Percentiles rank a stretch among this genome's conserved stretches.
Conservation (phyloP, 1,140 invertebrate genomes). For the Listronotus bonariensis region DNA sequence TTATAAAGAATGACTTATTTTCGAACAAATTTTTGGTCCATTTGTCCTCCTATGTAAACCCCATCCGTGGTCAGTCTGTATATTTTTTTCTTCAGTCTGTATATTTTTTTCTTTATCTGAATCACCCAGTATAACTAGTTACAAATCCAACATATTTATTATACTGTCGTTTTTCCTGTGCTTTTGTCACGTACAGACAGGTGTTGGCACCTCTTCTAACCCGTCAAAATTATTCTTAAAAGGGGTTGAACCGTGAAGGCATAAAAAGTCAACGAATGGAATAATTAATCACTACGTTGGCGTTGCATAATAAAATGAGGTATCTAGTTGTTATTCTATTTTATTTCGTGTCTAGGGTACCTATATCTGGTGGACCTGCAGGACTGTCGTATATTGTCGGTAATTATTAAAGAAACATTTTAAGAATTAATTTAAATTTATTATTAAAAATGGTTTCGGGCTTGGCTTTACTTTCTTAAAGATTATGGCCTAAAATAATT, state of each 20-base stretch:
- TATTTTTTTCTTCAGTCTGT: too few relatives aligned
- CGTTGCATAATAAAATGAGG: slow-evolving; percentile 27
- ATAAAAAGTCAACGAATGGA: slow-evolving; percentile 27
- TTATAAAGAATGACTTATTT: too few relatives aligned
- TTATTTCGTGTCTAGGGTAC: slow-evolving; percentile 19
- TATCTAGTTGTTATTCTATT: slow-evolving; percentile 28
- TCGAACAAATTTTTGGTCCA: too few relatives aligned
- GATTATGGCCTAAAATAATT: too few relatives aligned
- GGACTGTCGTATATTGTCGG: slow-evolving; percentile 7
- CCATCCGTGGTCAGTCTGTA: too few relatives aligned
- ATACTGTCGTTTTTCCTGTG: too few relatives aligned
- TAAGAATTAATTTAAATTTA: too few relatives aligned
- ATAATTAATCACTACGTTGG: slow-evolving; percentile 35
- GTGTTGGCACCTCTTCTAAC: slow-evolving; percentile 29
- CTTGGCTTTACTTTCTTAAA: too few relatives aligned
- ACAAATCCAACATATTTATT: too few relatives aligned
- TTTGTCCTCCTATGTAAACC: too few relatives aligned
- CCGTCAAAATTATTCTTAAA: slow-evolving; percentile 19
- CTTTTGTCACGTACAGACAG: slow-evolving; percentile 13
- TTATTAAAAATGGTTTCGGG: too few relatives aligned
- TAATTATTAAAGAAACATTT: slow-evolving; percentile 6
- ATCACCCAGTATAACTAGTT: neutral
- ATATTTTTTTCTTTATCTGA: too few relatives aligned
- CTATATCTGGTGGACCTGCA: slow-evolving; percentile 12
- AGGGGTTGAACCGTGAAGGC: slow-evolving; percentile 31